Evolutionary conservation across 64 coral and sea anemone species (phyloP), one percentile per base, ranked within the genome.

Genomic region (Actinia equina): DNA sequence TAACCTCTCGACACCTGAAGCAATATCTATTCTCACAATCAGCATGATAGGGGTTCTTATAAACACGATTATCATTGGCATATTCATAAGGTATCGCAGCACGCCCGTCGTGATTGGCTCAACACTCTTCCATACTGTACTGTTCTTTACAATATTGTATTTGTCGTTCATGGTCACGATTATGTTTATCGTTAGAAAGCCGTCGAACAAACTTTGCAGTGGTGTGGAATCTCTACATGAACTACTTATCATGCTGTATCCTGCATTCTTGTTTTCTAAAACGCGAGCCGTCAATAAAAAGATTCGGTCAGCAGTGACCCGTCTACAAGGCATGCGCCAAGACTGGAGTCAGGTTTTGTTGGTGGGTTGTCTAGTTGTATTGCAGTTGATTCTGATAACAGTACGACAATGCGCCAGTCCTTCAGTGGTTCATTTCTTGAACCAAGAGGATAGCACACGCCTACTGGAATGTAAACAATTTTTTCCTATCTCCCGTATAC

Each of bases 91-190:
- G 13, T 8, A 69, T 17, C 80, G 93, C 18, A 51, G 77, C 6
- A 99, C 91, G 17, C 77, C 97, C 7, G 54, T 95, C 43, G 64
- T 99, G 54, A 74, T 57, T 44, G 77, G 88, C 8, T 99, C 97
- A 1, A 87, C 85, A 65, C 85, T 77, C 2, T 82, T 88, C 7
- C 85, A 95, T 6, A 17, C 94, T 0, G 61, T 77, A 7, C 2
- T 89, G 6, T 92, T 99, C 77, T 86, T 99, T 22, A n/a, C 83
- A 3, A 85, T 88, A 57, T 53, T 90, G 82, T 83, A 69, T 9
- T 56, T 89, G 2, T 89, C 93, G 7, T 95, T 93, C 54, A 56
- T 91, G 5, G 53, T 88, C 63, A 42, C 88, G 14, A 93, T 93
- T 26, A 81, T 87, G 12, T 79, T 87, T 56, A 91, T 91, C 4